Conservation (phyloP, 1,140 invertebrate genomes). For the Pseudomyrmex cubaensis region DNA sequence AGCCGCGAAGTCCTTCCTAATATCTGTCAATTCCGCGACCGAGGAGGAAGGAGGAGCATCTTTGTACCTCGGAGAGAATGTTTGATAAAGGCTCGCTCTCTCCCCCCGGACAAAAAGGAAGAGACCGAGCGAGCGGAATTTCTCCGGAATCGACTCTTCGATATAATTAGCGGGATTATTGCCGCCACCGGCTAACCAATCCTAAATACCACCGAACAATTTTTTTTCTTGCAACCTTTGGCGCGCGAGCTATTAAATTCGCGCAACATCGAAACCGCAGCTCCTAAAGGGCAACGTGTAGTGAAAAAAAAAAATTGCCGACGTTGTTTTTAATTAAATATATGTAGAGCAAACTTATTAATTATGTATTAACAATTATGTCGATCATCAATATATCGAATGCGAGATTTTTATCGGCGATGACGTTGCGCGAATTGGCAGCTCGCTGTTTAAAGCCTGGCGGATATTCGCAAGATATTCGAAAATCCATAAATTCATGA, state of each 20-base stretch:
- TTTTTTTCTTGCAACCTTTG: constrained; percentile 34
- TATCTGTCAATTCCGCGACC: constrained; percentile 33
- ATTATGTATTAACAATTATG: constrained; percentile 12
- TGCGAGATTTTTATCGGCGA: constrained; percentile 3
- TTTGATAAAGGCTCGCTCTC: constrained; percentile 43
- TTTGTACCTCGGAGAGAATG: constrained; percentile 38
- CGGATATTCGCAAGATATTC: background rate
- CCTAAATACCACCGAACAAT: constrained; percentile 4
- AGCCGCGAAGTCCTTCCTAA: constrained; percentile 56
- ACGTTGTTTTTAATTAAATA: constrained; percentile 36
- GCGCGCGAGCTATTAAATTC: constrained; percentile 34
- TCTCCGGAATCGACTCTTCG: constrained; percentile 28
- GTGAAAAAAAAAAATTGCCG: background rate
- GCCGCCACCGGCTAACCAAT: constrained; percentile 3
- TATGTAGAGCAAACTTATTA: background rate
- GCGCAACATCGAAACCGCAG: constrained; percentile 30
- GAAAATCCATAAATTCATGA: background rate
- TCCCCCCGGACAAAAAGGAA: constrained; percentile 35
- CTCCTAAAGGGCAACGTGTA: background rate
- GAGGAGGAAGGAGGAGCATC: background rate
- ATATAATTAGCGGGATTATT: constrained; percentile 54
- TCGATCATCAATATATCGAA: constrained; percentile 20
- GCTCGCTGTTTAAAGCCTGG: too few species aligned
- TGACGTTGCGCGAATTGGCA: background rate
- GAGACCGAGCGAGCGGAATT: constrained; percentile 1